Evolutionary conservation across 2,113 vertebrate genomes (phyloP).

Genomic region (Poeciliopsis occidentalis): DNA sequence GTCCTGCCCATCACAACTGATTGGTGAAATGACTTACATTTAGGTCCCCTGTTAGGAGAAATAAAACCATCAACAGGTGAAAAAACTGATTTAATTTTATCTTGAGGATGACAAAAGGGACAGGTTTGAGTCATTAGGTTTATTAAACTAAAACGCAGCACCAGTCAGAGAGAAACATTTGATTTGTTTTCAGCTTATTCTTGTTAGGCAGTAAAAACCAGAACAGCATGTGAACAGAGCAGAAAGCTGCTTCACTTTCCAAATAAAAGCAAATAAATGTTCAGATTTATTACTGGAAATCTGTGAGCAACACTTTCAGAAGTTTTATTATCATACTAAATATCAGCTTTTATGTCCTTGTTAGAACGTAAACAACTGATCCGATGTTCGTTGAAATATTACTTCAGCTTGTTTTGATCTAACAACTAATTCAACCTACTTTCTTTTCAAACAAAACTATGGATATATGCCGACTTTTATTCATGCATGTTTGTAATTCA

Average conservation of each 20-base stretch:
- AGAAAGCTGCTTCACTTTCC: background rate
- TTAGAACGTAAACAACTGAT: background rate
- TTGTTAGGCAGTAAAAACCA: constrained; percentile 34
- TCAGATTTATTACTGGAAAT: background rate
- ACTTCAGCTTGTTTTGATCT: background rate
- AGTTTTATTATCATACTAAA: background rate
- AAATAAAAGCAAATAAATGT: background rate
- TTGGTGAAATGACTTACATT: too few relatives aligned
- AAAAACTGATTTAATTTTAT: background rate
- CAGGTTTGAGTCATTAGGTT: constrained; percentile 44
- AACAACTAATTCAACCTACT: background rate
- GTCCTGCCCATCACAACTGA: too few relatives aligned
- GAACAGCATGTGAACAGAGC: background rate
- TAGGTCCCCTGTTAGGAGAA: too few relatives aligned
- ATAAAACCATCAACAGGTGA: too few relatives aligned
- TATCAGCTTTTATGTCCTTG: background rate
- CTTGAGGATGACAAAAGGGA: background rate
- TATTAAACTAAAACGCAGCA: constrained; percentile 65
- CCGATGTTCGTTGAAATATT: background rate
- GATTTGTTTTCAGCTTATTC: constrained; percentile 53
- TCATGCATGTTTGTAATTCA: background rate
- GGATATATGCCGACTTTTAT: background rate
- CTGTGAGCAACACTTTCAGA: background rate
- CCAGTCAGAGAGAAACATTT: constrained; percentile 42
- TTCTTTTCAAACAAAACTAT: background rate